Evolutionary conservation across 2,888 invertebrate genomes (phyloP).

Genomic region (Cheiracanthium punctorium): DNA sequence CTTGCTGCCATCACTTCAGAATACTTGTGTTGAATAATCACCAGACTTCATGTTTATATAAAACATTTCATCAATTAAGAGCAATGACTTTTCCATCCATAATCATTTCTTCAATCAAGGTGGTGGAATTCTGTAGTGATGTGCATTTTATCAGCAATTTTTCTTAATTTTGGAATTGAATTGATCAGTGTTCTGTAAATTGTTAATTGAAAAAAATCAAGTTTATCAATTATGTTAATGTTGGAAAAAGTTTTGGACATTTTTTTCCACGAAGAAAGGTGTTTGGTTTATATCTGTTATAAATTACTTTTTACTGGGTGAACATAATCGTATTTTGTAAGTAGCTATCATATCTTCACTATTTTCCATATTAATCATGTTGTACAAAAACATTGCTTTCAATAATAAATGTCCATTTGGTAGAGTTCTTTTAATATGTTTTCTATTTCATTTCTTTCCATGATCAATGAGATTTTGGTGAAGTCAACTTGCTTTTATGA

Average conservation of each 20-base stretch:
- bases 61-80: neutral
- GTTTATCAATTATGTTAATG: neutral
- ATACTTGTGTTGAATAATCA: neutral
- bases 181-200: neutral
- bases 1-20: neutral
- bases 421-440: neutral
- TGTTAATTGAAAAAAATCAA: neutral
- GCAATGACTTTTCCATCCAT: neutral
- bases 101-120: neutral
- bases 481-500: too few relatives aligned
- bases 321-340: neutral
- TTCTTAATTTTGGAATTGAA: neutral
- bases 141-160: neutral
- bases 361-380: neutral
- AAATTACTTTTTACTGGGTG: neutral
- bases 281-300: neutral
- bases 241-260: neutral
- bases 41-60: neutral
- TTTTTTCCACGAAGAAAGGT: neutral
- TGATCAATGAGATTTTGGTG: too few relatives aligned
- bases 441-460: neutral
- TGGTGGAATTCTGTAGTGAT: neutral
- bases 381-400: slow-evolving; percentile 11
- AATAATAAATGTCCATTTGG: slow-evolving; percentile 17
- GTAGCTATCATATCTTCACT: neutral